Evolutionary conservation across 1,140 invertebrate species (phyloP), one percentile per base, ranked within the genome.

Genomic region (Tetraneura akinire): DNA sequence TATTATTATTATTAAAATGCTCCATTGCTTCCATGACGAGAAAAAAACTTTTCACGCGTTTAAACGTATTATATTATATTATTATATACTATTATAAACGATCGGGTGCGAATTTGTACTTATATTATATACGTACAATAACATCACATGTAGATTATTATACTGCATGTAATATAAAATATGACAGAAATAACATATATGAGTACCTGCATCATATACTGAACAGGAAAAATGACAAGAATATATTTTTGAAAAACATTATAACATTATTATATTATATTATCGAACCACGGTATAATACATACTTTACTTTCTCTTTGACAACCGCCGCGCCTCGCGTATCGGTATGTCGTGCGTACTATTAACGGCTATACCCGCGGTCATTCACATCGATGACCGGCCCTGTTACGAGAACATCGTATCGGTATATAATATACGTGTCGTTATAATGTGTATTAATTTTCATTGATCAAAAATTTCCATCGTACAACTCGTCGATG

Each of bases 281-380:
- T 9, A 21, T 21, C n/a, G 13, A 42, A 42, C 42, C n/a, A 51
- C 21, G 5, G 16, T 66, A 21, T 42, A 21, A n/a, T n/a, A n/a
- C n/a, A n/a, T n/a, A n/a, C n/a, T n/a, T n/a, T 60, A 78, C 74
- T 78, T 78, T 78, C 74, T 78, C 74, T 78, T 78, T 45, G 74
- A 78, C 74, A 47, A 78, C 53, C 13, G 55, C 55, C 55, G 73
- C 55, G 11, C 73, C 26, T 10, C 53, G 29, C 16, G 23, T 18
- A 26, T 64, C 5, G 70, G 70, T 73, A 53, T 51, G 53, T n/a
- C 37, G 49, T 21, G n/a, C n/a, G 73, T 76, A 78, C 74, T 78
- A 53, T 76, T 60, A 45, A n/a, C n/a, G 73, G 37, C 51, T 26
- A 74, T n/a, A n/a, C n/a, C n/a, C n/a, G 57, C 74, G 74, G 74